These are phyloP conservation scores for Drosophila ambigua DNA, from an alignment of 1,140 invertebrate genomes.

Conservation along the genomic window DNA sequence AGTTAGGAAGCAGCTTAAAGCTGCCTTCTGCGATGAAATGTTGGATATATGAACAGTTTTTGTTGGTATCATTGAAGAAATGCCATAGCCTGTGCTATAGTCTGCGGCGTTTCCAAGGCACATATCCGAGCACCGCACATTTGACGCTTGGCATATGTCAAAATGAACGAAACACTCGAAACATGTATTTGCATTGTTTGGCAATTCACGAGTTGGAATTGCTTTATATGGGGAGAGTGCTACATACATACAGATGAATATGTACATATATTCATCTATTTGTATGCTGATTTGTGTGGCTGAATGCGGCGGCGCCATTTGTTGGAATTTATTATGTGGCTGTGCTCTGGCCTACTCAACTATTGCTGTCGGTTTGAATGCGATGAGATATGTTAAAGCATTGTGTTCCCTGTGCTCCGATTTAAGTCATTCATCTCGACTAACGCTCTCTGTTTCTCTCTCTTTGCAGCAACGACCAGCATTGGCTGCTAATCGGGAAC, in stretches of 20 bases:
- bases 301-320: slow-evolving; percentile 17
- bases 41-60: too few species aligned
- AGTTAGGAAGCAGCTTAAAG: too few species aligned
- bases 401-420: slow-evolving; percentile 1
- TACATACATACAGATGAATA: too few species aligned
- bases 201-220: slow-evolving; percentile 40
- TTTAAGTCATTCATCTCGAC: slow-evolving; percentile 25
- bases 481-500: slow-evolving; percentile 58
- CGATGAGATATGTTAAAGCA: slow-evolving; percentile 13
- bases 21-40: too few species aligned
- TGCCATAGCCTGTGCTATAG: too few species aligned
- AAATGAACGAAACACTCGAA: not conserved
- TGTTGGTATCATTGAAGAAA: too few species aligned
- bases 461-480: slow-evolving; percentile 28
- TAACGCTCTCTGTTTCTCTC: slow-evolving; percentile 7
- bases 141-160: not conserved
- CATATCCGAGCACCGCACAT: not conserved
- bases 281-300: too few species aligned
- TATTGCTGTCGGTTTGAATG: slow-evolving; percentile 22
- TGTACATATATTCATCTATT: not conserved
- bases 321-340: slow-evolving; percentile 23
- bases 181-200: slow-evolving; percentile 45
- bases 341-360: not conserved
- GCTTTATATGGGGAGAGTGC: not conserved
- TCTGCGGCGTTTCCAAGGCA: too few species aligned